Evolutionary conservation across 2,113 vertebrate species (phyloP), one percentile per base, ranked within the genome.

Genomic region (Serinus canaria): DNA sequence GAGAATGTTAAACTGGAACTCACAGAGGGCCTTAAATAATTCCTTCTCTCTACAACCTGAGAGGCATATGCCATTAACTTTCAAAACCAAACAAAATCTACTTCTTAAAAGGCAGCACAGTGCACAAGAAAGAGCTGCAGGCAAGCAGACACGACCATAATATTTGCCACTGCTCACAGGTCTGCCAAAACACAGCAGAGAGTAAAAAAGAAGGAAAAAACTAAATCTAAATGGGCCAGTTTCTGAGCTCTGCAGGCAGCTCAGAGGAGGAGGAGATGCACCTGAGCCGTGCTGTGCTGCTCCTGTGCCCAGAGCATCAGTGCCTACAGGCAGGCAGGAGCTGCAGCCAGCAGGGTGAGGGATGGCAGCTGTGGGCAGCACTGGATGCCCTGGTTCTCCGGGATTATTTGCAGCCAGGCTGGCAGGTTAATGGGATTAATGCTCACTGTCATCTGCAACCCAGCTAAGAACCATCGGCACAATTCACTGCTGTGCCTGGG

Each of bases 1-100:
- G 92, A 90, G 59, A 95, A 90, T 35, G 88, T 43, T 92, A 73
- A 95, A 76, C 87, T 85, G 83, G 90, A 96, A 88, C 39, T 91
- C 80, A 89, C 55, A 53, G 46, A 90, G 60, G 52, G 30, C 44
- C 62, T 87, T 93, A 80, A 93, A 55, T 81, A 83, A 92, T 60
- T 69, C 52, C 46, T 83, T 77, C 56, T 52, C 75, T 56, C 60
- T 39, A 83, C 47, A 90, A 88, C 75, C 86, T 77, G 75, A 87
- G 52, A 89, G 62, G 60, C 76, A 75, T 49, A 60, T 88, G 74
- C 58, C 66, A 80, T 92, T 87, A 87, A 91, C 88, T 93, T 94
- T 47, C 87, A 83, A 90, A 95, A 89, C 39, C 33, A 74, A 87
- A 64, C 35, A 52, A 74, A 94, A 72, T 19, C 59, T 81, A 63